phyloP scores from a whole-genome alignment of 2,797 vertebrate species.

The Furcifer pardalis region DNA sequence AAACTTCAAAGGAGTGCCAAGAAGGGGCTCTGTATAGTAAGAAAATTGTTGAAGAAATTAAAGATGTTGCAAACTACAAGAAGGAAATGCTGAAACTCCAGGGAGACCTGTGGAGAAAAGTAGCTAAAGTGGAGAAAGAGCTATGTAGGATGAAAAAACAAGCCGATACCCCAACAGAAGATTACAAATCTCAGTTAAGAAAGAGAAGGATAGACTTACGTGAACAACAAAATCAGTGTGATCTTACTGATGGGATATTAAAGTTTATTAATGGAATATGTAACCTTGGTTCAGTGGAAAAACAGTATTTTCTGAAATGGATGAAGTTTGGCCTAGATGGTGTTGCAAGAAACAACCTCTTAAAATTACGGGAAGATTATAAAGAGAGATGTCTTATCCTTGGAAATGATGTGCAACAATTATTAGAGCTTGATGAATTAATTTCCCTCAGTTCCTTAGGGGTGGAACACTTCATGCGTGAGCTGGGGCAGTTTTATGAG shows the following conservation, averaged over 20 bases:
- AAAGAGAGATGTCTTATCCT: constrained; percentile 52
- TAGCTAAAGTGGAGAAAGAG: constrained; percentile 77
- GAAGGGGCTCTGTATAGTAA: constrained; percentile 70
- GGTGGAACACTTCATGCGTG: constrained; percentile 84
- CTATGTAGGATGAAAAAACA: constrained; percentile 71
- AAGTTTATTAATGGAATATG: constrained; percentile 78
- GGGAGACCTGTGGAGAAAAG: constrained; percentile 74
- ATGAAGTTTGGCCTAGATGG: constrained; percentile 79
- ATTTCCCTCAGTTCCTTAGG: constrained; percentile 75
- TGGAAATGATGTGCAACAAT: constrained; percentile 66
- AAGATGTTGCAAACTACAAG: constrained; percentile 61
- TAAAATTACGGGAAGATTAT: not conserved
- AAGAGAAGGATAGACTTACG: constrained; percentile 69
- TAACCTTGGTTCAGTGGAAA: constrained; percentile 66
- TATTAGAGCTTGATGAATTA: constrained; percentile 63
- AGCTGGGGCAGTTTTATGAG: constrained; percentile 85
- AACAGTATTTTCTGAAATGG: constrained; percentile 82
- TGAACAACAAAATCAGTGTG: constrained; percentile 70
- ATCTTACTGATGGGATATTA: constrained; percentile 75
- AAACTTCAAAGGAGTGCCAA: constrained; percentile 75
- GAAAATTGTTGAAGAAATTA: constrained; percentile 68
- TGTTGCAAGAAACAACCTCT: constrained; percentile 55
- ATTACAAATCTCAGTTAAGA: constrained; percentile 67
- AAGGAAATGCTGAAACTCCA: constrained; percentile 80
- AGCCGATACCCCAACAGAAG: constrained; percentile 46